Percentiles rank a stretch among this genome's conserved stretches.
These are phyloP conservation scores for Hippopotamyrus pictus DNA, from an alignment of 2,797 vertebrate species.

Conservation along the genomic window DNA sequence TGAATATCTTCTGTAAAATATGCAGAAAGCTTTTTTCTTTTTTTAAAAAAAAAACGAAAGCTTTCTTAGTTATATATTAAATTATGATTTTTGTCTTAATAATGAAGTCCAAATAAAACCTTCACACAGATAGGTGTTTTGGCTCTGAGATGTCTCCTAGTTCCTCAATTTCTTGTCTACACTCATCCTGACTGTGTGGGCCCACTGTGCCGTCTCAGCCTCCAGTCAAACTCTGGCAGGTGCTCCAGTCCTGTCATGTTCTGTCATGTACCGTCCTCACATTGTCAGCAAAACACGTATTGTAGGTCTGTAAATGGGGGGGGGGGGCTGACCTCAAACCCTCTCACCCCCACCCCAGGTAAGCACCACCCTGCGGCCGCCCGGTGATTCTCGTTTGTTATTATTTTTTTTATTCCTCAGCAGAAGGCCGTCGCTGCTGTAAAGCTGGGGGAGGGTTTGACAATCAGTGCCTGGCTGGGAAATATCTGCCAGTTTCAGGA, in stretches of 20 bases:
- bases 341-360: neutral
- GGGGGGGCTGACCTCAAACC: neutral
- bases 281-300: neutral
- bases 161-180: neutral
- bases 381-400: neutral
- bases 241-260: neutral
- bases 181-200: neutral
- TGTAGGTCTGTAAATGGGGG: neutral
- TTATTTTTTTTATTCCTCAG: neutral
- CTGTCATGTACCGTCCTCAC: neutral
- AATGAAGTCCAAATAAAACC: neutral
- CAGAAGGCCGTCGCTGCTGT: neutral
- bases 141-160: neutral
- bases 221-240: neutral
- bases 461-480: neutral
- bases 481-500: neutral
- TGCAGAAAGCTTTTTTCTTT: neutral
- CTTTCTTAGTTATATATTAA: neutral
- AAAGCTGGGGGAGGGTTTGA: neutral
- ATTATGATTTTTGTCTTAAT: neutral
- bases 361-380: neutral
- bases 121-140: neutral
- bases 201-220: neutral
- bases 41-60: neutral
- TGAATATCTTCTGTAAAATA: neutral